phyloP scores from a whole-genome alignment of 2,113 vertebrate genomes.

The Pontoporia blainvillei region DNA sequence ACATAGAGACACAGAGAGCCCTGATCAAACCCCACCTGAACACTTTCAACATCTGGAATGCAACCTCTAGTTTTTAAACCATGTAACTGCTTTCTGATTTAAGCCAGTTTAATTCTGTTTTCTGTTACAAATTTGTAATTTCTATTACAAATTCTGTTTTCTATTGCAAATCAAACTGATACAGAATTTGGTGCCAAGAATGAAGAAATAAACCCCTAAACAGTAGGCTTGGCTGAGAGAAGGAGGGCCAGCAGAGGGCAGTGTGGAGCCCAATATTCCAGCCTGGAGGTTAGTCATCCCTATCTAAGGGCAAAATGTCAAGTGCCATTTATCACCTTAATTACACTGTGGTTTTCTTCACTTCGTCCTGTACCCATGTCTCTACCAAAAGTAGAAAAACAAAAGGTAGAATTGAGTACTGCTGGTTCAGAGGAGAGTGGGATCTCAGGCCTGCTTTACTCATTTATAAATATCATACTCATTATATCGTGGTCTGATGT shows the following conservation, averaged over 20 bases:
- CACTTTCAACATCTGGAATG: background rate
- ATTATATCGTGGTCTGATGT: background rate
- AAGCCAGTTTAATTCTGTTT: background rate
- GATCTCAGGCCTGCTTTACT: background rate
- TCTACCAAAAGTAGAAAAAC: background rate
- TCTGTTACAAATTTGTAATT: background rate
- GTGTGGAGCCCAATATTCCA: background rate
- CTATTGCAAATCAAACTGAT: background rate
- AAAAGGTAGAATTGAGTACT: background rate
- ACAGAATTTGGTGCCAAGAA: background rate
- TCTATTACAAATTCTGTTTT: background rate
- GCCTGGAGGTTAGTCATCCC: background rate
- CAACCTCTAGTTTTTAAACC: background rate
- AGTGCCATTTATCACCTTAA: background rate
- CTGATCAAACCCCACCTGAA: background rate
- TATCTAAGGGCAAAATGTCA: background rate
- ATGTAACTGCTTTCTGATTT: background rate
- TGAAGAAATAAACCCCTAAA: background rate
- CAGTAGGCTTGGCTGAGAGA: background rate
- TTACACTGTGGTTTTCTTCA: background rate
- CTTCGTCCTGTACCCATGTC: background rate
- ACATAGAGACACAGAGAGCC: background rate
- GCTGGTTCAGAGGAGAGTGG: background rate
- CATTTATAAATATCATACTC: background rate
- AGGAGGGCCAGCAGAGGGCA: conserved; percentile 31